phyloP scores from a whole-genome alignment of 2,888 invertebrate species.

The Sesia bembeciformis region DNA sequence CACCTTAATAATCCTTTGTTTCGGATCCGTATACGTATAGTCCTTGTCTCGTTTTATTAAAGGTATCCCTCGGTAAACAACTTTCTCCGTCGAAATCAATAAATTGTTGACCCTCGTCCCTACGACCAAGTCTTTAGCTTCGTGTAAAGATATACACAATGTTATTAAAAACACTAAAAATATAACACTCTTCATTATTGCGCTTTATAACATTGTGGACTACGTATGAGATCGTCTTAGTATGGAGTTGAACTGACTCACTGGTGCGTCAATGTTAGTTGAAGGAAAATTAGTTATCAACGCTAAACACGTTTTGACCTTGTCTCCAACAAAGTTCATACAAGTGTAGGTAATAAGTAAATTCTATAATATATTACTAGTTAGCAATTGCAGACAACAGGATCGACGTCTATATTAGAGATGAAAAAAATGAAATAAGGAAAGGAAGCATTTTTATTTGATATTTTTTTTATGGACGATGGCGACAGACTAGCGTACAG shows the following conservation, averaged over 20 bases:
- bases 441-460: no score
- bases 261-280: constrained; percentile 4
- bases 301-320: constrained; percentile 32
- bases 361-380: no score
- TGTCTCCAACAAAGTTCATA: constrained; percentile 7
- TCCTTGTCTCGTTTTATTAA: constrained; percentile 51
- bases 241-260: constrained; percentile 9
- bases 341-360: no score
- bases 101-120: constrained; percentile 52
- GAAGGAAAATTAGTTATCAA: constrained; percentile 31
- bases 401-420: no score
- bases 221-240: constrained; percentile 17
- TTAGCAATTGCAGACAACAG: no score
- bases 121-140: constrained; percentile 47
- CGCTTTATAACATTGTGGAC: constrained; percentile 20
- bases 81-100: constrained; percentile 52
- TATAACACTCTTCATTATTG: constrained; percentile 37
- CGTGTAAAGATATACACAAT: constrained; percentile 29
- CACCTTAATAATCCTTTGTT: constrained; percentile 56
- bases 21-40: constrained; percentile 45
- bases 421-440: no score
- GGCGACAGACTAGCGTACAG: no score
- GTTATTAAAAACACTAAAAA: constrained; percentile 30
- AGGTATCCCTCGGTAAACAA: constrained; percentile 34
- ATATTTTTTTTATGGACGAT: no score